A percentile compares a stretch with the other conserved stretches of the same genome.
These are phyloP conservation scores for Molossus molossus DNA, from an alignment of 2,797 vertebrate species.

Conservation along the genomic window DNA sequence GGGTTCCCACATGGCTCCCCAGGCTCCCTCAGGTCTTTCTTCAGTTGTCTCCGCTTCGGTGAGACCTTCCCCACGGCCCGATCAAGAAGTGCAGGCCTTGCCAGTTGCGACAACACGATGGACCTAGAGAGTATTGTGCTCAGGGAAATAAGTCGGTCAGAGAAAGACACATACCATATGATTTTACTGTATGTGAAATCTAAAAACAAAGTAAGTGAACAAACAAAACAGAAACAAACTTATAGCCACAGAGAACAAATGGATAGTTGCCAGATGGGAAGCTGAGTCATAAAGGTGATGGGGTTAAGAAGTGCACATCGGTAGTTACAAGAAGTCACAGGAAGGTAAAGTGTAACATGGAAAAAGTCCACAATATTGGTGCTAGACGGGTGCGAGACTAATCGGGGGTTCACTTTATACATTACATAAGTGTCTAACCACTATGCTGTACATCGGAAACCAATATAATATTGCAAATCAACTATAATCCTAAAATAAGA, in stretches of 20 bases:
- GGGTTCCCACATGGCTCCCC: fast-evolving
- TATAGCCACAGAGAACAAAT: not conserved
- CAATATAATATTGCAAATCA: not conserved
- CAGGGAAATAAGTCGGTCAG: not conserved
- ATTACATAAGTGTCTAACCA: not conserved
- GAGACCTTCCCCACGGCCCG: not conserved
- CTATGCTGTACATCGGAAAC: not conserved
- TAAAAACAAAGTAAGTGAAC: not conserved
- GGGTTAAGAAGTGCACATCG: not conserved
- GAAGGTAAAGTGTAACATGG: not conserved
- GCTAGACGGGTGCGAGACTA: not conserved
- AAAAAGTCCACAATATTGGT: not conserved
- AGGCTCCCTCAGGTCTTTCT: not conserved
- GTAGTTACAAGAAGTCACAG: not conserved
- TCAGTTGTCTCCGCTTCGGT: not conserved
- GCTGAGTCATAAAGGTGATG: not conserved
- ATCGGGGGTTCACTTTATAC: not conserved
- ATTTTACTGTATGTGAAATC: not conserved
- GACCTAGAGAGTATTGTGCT: not conserved
- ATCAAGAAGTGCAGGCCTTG: not conserved
- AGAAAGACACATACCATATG: not conserved
- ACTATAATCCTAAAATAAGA: not conserved
- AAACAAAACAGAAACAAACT: conserved; percentile 20
- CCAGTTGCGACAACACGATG: not conserved
- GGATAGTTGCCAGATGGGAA: not conserved